Conservation (phyloP, 2,797 vertebrate genomes). For the Xyrichtys novacula region DNA sequence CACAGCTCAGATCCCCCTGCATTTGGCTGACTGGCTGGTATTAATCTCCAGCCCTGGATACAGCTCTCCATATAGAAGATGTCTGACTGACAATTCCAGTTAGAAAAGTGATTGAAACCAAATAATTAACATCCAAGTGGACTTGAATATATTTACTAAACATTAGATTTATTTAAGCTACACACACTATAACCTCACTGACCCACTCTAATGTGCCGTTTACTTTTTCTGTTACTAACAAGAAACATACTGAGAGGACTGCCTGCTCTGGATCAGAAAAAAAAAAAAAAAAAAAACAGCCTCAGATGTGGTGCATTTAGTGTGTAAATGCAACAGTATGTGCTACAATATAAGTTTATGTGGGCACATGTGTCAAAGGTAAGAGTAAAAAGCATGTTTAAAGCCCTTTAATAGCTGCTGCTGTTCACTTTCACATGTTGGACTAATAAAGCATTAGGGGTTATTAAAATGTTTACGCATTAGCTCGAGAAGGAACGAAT, state of each 20-base stretch:
- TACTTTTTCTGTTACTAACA: slow-evolving; percentile 28
- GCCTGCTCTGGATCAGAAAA: slow-evolving; percentile 23
- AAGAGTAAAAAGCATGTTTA: slow-evolving; percentile 69
- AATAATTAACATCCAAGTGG: too few relatives aligned
- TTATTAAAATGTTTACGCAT: slow-evolving; percentile 76
- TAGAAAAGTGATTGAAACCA: too few relatives aligned
- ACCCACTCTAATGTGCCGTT: slow-evolving; percentile 4
- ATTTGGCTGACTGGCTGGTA: too few relatives aligned
- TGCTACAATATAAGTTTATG: slow-evolving; percentile 42
- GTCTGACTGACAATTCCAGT: background rate
- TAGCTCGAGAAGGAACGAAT: slow-evolving; percentile 66
- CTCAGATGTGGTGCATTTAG: slow-evolving; percentile 13
- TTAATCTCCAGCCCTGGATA: too few relatives aligned
- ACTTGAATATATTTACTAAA: background rate
- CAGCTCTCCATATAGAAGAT: too few relatives aligned
- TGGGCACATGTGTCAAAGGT: slow-evolving; percentile 68
- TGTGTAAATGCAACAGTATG: slow-evolving; percentile 59
- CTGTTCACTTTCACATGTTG: slow-evolving; percentile 69
- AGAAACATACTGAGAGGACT: slow-evolving; percentile 11
- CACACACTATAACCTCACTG: background rate
- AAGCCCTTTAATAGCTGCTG: slow-evolving; percentile 67
- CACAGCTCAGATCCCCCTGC: too few relatives aligned
- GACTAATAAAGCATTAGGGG: slow-evolving; percentile 74
- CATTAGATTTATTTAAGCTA: fast-evolving
- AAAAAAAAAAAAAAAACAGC: slow-evolving; percentile 38